Evolutionary conservation across 1,140 invertebrate species (phyloP), one percentile per base, ranked within the genome.

Genomic region (Drosophila watanabei): DNA sequence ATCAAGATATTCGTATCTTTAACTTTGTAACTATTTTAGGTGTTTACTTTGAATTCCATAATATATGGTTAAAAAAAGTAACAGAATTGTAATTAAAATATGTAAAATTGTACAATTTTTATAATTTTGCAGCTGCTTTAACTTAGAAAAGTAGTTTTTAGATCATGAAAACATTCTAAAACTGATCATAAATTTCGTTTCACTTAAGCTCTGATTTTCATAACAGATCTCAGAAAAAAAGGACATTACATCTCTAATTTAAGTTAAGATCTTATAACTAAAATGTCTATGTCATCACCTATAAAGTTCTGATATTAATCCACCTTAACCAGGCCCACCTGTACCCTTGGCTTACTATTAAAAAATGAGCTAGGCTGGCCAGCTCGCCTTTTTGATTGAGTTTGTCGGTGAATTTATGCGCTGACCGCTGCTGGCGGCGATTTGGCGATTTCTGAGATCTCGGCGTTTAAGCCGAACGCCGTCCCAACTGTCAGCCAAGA

Each of bases 371-470:
- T 43, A 59, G 66, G 52, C 37, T 39, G 66, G 70, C 68, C 51
- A 71, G 66, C 30, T 68, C 45, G 52, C 52, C 59, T 71, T 79
- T 64, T 79, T 79, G 66, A 80, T 89, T 68, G 65, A 85, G 66
- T 88, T 84, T 80, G 84, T 79, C 62, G 76, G 84, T 61, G 68
- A 83, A 80, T 87, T 87, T 80, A 70, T 87, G 76, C 76, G 71
- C 62, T 61, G 48, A 73, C 63, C 80, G 28, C 54, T 79, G 75
- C 75, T 80, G 58, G 79, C 71, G 79, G 71, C 79, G 48, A 77
- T 84, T 84, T 84, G 62, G 68, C 70, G 37, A 35, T 41, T 63
- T 63, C 28, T 37, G 49, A 28, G n/a, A 30, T 75, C 62, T 70
- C 64, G 63, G 68, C 41, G 68, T 69, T 71, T 63, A 70, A 52